A percentile compares a stretch with the other conserved stretches of the same genome.
phyloP scores from a whole-genome alignment of 2,113 vertebrate genomes.

The Paramormyrops kingsleyae region DNA sequence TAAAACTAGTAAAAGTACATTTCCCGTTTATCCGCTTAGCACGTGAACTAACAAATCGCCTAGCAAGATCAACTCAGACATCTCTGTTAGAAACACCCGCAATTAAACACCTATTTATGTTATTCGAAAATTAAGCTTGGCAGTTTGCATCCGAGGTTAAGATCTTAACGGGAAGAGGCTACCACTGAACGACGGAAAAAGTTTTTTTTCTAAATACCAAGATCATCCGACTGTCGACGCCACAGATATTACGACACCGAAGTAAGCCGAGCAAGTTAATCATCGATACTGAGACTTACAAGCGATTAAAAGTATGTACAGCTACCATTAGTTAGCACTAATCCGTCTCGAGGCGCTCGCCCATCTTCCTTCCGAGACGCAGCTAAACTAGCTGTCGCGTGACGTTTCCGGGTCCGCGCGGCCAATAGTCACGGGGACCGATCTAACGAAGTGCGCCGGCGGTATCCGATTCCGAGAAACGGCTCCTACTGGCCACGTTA shows the following conservation, averaged over 20 bases:
- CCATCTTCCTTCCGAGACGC: background rate
- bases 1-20: background rate
- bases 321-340: background rate
- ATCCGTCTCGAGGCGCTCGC: background rate
- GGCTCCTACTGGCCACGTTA: background rate
- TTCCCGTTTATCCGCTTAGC: background rate
- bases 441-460: background rate
- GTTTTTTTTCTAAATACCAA: background rate
- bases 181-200: background rate
- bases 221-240: background rate
- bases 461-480: background rate
- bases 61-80: background rate
- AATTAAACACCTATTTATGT: background rate
- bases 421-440: background rate
- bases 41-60: background rate
- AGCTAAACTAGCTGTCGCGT: background rate
- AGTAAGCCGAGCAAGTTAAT: background rate
- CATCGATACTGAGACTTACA: background rate
- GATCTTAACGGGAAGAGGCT: background rate
- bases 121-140: background rate
- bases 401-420: background rate
- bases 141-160: background rate
- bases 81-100: background rate
- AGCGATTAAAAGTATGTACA: no score
- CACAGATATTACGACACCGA: background rate